Base-by-base conservation (phyloP, 2,797 vertebrate species). In the Poeciliopsis turneri region DNA sequence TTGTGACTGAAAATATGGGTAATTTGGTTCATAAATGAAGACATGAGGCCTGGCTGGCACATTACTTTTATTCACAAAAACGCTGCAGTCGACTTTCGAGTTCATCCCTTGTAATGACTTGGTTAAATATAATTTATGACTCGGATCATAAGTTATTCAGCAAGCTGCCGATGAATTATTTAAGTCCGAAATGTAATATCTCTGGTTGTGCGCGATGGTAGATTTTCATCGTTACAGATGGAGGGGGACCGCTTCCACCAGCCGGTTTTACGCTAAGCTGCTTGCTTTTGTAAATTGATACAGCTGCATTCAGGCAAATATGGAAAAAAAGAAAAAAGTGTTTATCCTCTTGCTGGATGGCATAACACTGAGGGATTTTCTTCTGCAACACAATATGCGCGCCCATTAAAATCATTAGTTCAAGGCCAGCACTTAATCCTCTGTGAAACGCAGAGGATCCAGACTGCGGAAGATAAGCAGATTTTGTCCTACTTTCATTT, bases 61-160 rank as follows among this genome's bases (percentile, higher is more conserved):
- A 81, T 86, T 85, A 53, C 84, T 90, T 89, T 78, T 84, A 87
- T 81, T 68, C 61, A 84, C 85, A 82, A 81, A 69, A 69, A 69
- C 7, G 69, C 84, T 83, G 81, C 79, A 78, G 83, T 78, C 20
- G 11, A 71, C 84, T 88, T 81, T 82, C 30, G 49, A 87, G 77
- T 86, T 87, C 89, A 86, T 28, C 77, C 30, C 76, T 53, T 76
- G 89, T 92, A 91, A 93, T 83, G 88, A 92, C 91, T 92, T 59
- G 53, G 82, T 83, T 87, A 86, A 94, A 92, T 88, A 93, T 92
- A 89, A 93, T 93, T 92, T 82, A 90, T 91, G 89, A 89, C 90
- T 89, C 20, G 80, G 70, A 91, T 92, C 89, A 92, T 91, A 88
- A 93, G 86, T 90, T 92, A 94, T 93, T 92, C 87, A 93, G 84